Percentiles rank a stretch among this genome's conserved stretches.
Evolutionary conservation across 2,888 invertebrate genomes (phyloP).

Genomic region (Athripsodes cinereus): DNA sequence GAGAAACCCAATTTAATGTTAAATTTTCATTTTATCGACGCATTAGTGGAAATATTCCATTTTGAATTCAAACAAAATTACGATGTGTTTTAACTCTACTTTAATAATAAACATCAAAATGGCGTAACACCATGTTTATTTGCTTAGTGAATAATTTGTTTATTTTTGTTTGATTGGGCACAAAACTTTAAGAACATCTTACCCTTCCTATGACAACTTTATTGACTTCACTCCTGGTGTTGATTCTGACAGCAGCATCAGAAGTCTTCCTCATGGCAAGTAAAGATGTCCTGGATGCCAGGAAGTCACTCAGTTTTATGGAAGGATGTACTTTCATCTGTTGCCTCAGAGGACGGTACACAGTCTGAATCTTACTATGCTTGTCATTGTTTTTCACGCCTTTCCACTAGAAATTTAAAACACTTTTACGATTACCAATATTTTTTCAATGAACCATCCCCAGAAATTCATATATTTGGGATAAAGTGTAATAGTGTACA

Average conservation of each 20-base stretch:
- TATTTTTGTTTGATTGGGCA: too few species aligned
- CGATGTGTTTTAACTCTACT: too few species aligned
- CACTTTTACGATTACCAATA: too few species aligned
- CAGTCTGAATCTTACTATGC: conserved; percentile 60
- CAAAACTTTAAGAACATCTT: conserved; percentile 27
- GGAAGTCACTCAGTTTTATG: conserved; percentile 67
- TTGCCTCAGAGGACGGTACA: conserved; percentile 41
- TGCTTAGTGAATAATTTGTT: too few species aligned
- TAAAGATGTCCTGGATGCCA: conserved; percentile 79
- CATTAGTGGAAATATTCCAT: too few species aligned
- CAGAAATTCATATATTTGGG: too few species aligned
- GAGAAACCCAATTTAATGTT: too few species aligned
- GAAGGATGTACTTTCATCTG: conserved; percentile 53
- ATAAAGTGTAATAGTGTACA: neutral
- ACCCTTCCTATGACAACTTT: conserved; percentile 84
- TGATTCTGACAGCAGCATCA: conserved; percentile 75
- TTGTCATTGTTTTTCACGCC: conserved; percentile 63
- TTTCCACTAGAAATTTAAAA: conserved; percentile 62
- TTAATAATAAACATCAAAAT: neutral
- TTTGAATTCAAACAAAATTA: too few species aligned
- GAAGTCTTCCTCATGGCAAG: conserved; percentile 91
- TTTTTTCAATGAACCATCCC: too few species aligned
- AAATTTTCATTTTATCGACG: too few species aligned
- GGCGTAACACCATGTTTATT: too few species aligned
- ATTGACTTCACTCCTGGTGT: conserved; percentile 78